Conservation (phyloP, 2,113 vertebrate genomes). For the Hypocryptadius cinnamomeus region DNA sequence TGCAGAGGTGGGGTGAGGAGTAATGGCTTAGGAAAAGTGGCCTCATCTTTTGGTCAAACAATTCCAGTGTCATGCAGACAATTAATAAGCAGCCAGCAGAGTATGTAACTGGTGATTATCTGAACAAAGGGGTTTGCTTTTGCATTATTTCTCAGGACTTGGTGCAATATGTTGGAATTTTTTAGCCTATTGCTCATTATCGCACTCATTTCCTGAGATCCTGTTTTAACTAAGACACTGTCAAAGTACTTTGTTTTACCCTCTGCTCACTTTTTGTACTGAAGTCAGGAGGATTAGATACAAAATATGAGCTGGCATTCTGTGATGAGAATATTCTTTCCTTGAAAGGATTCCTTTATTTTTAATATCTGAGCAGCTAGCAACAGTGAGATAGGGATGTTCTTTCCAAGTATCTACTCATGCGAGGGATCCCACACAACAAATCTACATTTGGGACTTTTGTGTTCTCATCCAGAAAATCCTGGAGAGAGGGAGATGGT, state of each 20-base stretch:
- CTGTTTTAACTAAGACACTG: neutral
- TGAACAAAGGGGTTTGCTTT: conserved; percentile 34
- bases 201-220: neutral
- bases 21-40: neutral
- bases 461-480: neutral
- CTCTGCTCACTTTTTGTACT: neutral
- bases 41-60: neutral
- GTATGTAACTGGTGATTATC: conserved; percentile 13
- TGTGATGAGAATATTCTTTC: neutral
- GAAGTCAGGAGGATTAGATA: neutral
- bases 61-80: neutral
- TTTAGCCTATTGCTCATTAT: conserved; percentile 49
- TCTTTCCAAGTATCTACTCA: neutral
- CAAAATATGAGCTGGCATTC: neutral
- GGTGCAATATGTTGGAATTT: conserved; percentile 34
- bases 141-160: conserved; percentile 20
- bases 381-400: neutral
- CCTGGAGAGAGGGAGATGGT: neutral
- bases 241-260: neutral
- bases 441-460: neutral
- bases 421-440: neutral
- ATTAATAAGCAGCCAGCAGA: conserved; percentile 46
- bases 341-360: neutral
- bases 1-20: neutral
- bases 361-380: neutral